These are phyloP conservation scores for Botia kubotai DNA, from an alignment of 2,797 vertebrate genomes.

Conservation along the genomic window DNA sequence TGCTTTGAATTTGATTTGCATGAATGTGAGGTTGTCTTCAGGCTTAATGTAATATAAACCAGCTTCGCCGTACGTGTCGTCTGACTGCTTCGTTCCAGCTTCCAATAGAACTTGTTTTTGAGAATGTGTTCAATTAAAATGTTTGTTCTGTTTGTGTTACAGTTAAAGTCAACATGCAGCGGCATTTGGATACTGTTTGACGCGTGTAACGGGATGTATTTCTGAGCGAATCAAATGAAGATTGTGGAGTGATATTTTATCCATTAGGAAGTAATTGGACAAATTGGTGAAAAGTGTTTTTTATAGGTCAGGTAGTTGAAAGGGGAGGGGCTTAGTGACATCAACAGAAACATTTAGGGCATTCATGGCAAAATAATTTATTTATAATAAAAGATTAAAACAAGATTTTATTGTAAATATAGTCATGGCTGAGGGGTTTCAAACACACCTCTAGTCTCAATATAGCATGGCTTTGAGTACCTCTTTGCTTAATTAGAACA, in stretches of 20 bases:
- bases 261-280: too few relatives aligned
- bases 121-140: conserved; percentile 37
- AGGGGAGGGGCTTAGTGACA: too few relatives aligned
- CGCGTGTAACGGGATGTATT: not conserved
- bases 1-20: conserved; percentile 62
- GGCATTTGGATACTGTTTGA: not conserved
- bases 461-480: not conserved
- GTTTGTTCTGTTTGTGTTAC: not conserved
- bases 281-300: too few relatives aligned
- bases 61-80: conserved; percentile 54
- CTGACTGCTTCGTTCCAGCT: conserved; percentile 64
- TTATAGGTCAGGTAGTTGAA: too few relatives aligned
- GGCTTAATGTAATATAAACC: conserved; percentile 59
- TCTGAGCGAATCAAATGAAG: not conserved
- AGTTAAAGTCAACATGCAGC: not conserved
- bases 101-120: conserved; percentile 28
- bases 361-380: too few relatives aligned
- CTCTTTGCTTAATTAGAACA: not conserved
- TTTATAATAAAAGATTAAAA: not conserved
- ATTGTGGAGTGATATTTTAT: too few relatives aligned
- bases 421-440: not conserved
- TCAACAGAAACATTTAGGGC: too few relatives aligned
- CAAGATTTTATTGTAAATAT: not conserved
- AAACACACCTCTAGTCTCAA: too few relatives aligned
- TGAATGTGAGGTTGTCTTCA: conserved; percentile 55